Conservation (phyloP, 2,113 vertebrate genomes). For the Etia nguti region DNA sequence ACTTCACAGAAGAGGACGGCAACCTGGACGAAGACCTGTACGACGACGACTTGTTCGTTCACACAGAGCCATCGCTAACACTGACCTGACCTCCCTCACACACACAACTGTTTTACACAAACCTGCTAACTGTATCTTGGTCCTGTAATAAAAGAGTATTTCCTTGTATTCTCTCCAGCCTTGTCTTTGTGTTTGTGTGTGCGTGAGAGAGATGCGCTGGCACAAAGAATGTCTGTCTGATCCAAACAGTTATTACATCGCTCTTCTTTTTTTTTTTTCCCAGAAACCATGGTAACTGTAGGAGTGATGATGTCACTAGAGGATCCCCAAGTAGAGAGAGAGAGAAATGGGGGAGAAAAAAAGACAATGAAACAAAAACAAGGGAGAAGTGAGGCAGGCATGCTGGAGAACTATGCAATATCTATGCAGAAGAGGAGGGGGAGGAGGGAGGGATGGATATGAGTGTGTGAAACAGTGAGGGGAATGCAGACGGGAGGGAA, state of each 20-base stretch:
- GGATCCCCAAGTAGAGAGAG: conserved; percentile 56
- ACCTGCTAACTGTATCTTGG: neutral
- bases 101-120: neutral
- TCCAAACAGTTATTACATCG: conserved; percentile 38
- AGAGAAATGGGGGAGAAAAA: neutral
- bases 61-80: conserved; percentile 75
- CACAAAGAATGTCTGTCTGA: conserved; percentile 18
- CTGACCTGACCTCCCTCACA: conserved; percentile 40
- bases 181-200: neutral
- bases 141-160: conserved; percentile 53
- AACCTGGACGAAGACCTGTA: conserved; percentile 88
- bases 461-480: neutral
- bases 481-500: conserved; percentile 19
- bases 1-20: conserved; percentile 85
- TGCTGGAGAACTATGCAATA: conserved; percentile 47
- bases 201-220: neutral
- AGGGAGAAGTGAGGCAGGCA: neutral
- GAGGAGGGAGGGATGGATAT: neutral
- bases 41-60: conserved; percentile 80
- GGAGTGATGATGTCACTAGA: conserved; percentile 61
- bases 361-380: conserved; percentile 5
- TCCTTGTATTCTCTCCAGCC: neutral
- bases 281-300: conserved; percentile 68
- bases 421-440: conserved; percentile 5
- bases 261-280: neutral